Base-by-base conservation (phyloP, 2,797 vertebrate genomes). In the Pseudotriccus pelzelni region DNA sequence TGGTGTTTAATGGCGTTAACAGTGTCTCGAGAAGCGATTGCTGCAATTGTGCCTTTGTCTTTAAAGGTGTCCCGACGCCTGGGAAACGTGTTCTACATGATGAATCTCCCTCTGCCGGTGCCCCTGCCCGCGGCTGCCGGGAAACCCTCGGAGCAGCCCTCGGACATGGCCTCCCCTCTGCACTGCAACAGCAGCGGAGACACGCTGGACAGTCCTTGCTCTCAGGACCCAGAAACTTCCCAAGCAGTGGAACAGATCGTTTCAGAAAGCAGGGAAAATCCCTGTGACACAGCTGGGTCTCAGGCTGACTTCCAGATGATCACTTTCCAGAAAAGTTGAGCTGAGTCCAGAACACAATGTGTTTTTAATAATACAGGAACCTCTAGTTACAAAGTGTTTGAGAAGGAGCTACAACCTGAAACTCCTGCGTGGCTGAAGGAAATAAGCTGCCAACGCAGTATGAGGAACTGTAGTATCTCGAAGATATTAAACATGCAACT, bases 11-110 rank as follows among this genome's bases (percentile, higher is more conserved):
- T 12, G 43, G 37, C 36, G 72, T 36, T 49, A 67, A 93, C 24
- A 30, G 28, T 70, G 63, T 47, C 62, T 84, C 55, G 18, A 87
- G 37, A 84, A 66, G 52, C 91, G 92, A 93, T 68, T 63, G 22
- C 37, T 75, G 10, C 81, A 80, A 92, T 49, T 78, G 32, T 86
- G 56, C 77, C 96, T 97, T 53, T 96, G 43, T 97, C 81, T 97
- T 95, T 91, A 49, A 95, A 99, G 99, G 98, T 99, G 62, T 99
- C 98, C 63, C 98, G 98, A 34, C 98, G 98, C 21, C 49, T 99
- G 96, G 99, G 99, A 84, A 99, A 96, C 32, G 97, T 98, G 92
- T 93, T 99, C 90, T 99, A 98, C 96, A 98, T 98, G 98, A 98
- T 98, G 98, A 99, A 98, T 78, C 97, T 99, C 73, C 98, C 98